Evolutionary conservation across 2,113 vertebrate genomes (phyloP), one percentile per base, ranked within the genome.

Genomic region (Connochaetes taurinus): DNA sequence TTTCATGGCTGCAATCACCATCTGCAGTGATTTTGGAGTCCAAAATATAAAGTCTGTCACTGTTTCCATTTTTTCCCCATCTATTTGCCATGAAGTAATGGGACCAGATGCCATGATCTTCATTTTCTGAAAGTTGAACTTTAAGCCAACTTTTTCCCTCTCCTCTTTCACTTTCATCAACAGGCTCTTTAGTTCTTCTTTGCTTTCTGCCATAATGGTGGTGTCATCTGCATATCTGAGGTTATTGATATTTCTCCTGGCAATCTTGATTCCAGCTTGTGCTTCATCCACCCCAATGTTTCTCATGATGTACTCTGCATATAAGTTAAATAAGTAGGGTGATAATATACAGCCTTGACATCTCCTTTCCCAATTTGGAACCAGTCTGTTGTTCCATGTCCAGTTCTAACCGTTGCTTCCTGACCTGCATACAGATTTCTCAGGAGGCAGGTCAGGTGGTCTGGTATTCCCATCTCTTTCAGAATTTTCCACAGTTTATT

Each of bases 191-290:
- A 71, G 64, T 71, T 71, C n/a, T 16, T 64, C 14, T 71, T 71
- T 11, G 4, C 17, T 71, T 71, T 71, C n/a, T 36, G n/a, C n/a
- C 17, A 11, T 71, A 36, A 71, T 9, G 9, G n/a, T 71, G n/a
- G 64, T 36, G 64, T 71, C 17, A 36, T 71, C 17, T 36, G n/a
- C 17, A 71, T 36, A 36, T 71, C 4, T 71, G n/a, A 71, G 9
- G n/a, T 71, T 36, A 36, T 36, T 36, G n/a, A 36, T 36, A 71
- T 71, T 71, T 71, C n/a, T 36, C n/a, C 19, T 0, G 0, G n/a
- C 19, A 71, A 21, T 71, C 64, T 36, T 71, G 17, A 36, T 71
- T 71, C 17, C n/a, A 71, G 17, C 64, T 71, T 71, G 17, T 36
- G n/a, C 1, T 71, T 71, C n/a, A 71, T 36, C 64, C 9, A 71